Conservation (phyloP, 2,113 vertebrate genomes). For the Pseudorectes ferrugineus region DNA sequence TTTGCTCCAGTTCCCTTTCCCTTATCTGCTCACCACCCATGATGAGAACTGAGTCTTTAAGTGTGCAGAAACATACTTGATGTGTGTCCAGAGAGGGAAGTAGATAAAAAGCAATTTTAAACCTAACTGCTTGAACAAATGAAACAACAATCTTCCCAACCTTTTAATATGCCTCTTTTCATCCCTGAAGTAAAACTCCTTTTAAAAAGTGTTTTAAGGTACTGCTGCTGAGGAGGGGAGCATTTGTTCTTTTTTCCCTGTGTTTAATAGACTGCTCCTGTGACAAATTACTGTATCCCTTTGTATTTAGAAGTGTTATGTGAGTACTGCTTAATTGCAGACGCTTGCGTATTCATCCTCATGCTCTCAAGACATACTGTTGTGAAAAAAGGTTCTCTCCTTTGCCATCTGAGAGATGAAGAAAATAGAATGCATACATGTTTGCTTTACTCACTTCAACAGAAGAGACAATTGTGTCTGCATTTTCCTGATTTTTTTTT, state of each 20-base stretch:
- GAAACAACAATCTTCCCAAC: background rate
- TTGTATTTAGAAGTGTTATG: background rate
- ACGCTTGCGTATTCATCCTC: background rate
- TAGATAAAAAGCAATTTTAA: background rate
- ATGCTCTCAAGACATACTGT: background rate
- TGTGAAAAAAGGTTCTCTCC: background rate
- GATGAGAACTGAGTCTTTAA: background rate
- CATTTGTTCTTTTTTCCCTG: background rate
- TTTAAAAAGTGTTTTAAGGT: background rate
- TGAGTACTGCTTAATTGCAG: background rate
- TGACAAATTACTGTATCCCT: background rate
- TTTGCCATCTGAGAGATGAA: background rate
- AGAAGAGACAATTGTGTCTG: background rate
- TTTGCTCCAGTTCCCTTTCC: background rate
- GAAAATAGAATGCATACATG: background rate
- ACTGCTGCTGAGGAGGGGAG: background rate
- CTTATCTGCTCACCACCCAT: background rate
- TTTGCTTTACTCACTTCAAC: background rate
- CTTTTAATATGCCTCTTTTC: background rate
- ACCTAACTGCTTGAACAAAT: background rate
- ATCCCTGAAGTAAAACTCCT: background rate
- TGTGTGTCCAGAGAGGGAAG: background rate
- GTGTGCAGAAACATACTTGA: background rate
- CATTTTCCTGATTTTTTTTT: background rate
- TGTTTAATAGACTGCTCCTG: background rate